These are phyloP conservation scores for Trachelus iudaicus DNA, from an alignment of 2,888 invertebrate species.

Conservation along the genomic window DNA sequence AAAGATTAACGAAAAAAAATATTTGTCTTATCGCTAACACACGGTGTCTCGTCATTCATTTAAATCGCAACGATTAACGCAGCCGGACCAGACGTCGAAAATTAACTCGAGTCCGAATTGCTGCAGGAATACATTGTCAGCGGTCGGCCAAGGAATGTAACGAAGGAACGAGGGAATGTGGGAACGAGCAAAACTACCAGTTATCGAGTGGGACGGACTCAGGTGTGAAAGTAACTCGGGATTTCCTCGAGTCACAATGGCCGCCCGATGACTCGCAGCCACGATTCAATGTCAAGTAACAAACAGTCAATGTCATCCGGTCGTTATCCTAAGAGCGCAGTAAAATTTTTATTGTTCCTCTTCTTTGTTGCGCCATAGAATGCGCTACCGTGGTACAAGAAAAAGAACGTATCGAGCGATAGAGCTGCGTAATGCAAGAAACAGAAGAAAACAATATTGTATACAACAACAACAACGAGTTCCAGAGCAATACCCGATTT, in stretches of 20 bases:
- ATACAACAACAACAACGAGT: no score
- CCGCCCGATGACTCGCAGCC: constrained; percentile 2
- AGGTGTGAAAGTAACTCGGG: constrained; percentile 7
- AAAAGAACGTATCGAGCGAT: no score
- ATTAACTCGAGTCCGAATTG: not conserved
- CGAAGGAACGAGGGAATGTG: not conserved
- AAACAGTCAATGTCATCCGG: constrained; percentile 4
- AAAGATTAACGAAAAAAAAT: not conserved
- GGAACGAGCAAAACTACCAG: not conserved
- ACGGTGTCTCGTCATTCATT: not conserved
- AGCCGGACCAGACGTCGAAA: not conserved
- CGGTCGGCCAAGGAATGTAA: not conserved
- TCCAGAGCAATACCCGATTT: no score
- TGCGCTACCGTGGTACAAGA: not conserved
- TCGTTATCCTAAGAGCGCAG: not conserved
- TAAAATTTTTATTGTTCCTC: not conserved
- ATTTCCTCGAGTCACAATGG: constrained; percentile 4
- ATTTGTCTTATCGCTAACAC: not conserved
- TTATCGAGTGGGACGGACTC: not conserved
- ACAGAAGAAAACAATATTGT: no score
- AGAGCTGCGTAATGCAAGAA: no score
- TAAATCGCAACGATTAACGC: not conserved
- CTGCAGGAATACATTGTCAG: not conserved
- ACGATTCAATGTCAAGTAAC: constrained; percentile 5
- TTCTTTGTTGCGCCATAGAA: not conserved